phyloP scores from a whole-genome alignment of 2,888 invertebrate genomes.

The Halictus quadricinctus region DNA sequence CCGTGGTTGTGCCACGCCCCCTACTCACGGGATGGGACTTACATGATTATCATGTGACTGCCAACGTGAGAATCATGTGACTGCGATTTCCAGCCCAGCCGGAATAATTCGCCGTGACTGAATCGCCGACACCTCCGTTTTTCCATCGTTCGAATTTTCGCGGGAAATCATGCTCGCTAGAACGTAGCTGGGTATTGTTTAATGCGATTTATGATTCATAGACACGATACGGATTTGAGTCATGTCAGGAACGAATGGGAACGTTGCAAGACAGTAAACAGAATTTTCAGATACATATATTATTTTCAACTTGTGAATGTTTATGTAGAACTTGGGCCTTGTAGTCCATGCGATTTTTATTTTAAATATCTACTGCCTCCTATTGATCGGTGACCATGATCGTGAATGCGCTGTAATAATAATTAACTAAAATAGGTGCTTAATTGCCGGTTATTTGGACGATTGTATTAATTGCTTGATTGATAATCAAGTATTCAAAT shows the following conservation, averaged over 20 bases:
- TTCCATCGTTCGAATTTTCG: background rate
- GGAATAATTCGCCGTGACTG: conserved; percentile 39
- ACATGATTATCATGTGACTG: conserved; percentile 81
- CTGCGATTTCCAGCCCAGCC: conserved; percentile 71
- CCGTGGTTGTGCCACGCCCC: conserved; percentile 77
- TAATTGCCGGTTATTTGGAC: background rate
- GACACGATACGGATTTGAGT: background rate
- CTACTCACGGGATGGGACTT: conserved; percentile 77
- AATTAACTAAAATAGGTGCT: background rate
- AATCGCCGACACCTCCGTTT: conserved; percentile 13
- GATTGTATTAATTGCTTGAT: background rate
- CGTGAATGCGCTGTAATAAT: background rate
- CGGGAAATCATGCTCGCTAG: background rate
- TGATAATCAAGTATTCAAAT: background rate
- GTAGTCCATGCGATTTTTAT: background rate
- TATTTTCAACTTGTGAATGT: background rate
- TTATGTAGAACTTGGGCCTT: background rate
- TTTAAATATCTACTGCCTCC: background rate
- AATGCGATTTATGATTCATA: background rate
- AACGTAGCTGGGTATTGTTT: background rate
- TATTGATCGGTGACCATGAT: background rate
- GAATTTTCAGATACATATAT: background rate
- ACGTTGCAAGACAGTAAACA: background rate
- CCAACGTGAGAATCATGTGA: conserved; percentile 82
- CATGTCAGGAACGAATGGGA: background rate